Evolutionary conservation across 2,888 invertebrate species (phyloP).

Genomic region (Agriopis marginaria): DNA sequence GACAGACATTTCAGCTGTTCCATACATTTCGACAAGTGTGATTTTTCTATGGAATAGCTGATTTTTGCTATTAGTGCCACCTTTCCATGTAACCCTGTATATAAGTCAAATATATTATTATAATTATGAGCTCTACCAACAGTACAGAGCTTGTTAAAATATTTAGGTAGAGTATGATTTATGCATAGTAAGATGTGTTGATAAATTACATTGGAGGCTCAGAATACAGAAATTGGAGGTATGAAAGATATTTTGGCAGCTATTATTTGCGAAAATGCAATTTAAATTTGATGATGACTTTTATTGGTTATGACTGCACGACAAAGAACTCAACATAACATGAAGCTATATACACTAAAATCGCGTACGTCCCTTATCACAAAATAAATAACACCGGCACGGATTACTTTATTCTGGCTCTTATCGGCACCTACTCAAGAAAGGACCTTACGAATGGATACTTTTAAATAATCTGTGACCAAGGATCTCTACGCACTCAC

Average conservation of each 20-base stretch:
- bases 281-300: neutral
- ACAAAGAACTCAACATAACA: neutral
- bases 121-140: no score
- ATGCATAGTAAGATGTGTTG: no score
- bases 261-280: no score
- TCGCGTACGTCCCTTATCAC: neutral
- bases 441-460: neutral
- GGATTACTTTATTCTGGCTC: neutral
- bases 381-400: neutral
- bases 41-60: no score
- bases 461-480: conserved; percentile 22
- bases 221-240: no score
- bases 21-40: no score
- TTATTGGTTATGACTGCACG: neutral
- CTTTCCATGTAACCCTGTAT: no score
- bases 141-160: neutral
- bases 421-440: neutral
- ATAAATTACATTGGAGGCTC: no score
- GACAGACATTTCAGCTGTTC: no score
- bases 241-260: no score
- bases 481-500: conserved; percentile 28
- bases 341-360: neutral
- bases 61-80: no score
- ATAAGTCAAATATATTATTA: no score
- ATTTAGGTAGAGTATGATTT: neutral